These are phyloP conservation scores for Brotula barbata DNA, from an alignment of 2,797 vertebrate species.

Conservation along the genomic window DNA sequence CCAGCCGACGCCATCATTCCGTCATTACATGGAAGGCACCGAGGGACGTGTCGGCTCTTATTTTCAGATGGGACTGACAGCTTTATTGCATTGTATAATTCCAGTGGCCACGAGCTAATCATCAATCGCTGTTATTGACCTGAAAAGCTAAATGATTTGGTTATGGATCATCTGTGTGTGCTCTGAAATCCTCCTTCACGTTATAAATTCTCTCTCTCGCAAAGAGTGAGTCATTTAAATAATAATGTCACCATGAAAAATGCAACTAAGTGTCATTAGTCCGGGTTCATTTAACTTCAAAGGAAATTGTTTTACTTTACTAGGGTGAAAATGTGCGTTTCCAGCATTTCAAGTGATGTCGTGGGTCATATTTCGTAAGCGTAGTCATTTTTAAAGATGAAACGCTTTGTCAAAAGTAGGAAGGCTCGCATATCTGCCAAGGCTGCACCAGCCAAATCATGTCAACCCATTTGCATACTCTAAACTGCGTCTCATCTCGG, in stretches of 20 bases:
- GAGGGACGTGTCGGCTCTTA: constrained; percentile 40
- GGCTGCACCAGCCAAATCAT: no score
- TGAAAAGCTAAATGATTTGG: constrained; percentile 21
- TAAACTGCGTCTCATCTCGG: no score
- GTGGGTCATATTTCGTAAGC: no score
- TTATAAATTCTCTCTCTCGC: constrained; percentile 1
- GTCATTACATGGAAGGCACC: constrained; percentile 40
- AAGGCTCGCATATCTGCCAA: no score
- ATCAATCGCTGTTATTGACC: constrained; percentile 30
- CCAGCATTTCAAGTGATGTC: no score
- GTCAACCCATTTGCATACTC: no score
- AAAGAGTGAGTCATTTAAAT: constrained; percentile 15
- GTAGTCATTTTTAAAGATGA: no score
- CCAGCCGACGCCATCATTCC: constrained; percentile 45
- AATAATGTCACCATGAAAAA: constrained; percentile 1
- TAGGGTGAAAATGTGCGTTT: no score
- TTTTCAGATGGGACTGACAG: constrained; percentile 38
- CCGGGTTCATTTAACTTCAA: constrained; percentile 15
- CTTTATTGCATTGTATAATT: constrained; percentile 40
- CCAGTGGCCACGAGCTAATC: background rate
- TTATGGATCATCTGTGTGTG: background rate
- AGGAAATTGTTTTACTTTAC: no score
- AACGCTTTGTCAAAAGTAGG: no score
- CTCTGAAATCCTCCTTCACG: background rate
- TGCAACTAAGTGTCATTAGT: background rate